Evolutionary conservation across 23 tunicate genomes (phyloP).

Genomic region (Ascidia mentula): DNA sequence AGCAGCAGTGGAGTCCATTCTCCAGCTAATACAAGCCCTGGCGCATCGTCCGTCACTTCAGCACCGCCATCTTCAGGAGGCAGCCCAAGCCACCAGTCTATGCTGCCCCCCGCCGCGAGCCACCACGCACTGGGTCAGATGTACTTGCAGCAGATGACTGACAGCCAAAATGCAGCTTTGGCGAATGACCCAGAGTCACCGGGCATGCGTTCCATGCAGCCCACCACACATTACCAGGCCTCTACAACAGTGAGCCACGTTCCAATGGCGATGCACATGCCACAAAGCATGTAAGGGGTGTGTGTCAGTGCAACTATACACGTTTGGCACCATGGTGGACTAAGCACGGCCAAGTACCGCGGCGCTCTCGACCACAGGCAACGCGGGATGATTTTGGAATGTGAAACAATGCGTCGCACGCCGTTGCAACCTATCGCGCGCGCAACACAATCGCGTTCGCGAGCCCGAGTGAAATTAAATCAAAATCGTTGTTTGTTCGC

Average conservation of each 20-base stretch:
- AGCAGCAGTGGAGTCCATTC: constrained; percentile 56
- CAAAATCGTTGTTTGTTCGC: background rate
- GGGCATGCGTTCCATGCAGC: constrained; percentile 25
- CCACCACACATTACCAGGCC: constrained; percentile 26
- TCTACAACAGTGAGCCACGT: constrained; percentile 35
- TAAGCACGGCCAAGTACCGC: background rate
- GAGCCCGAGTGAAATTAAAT: too few species aligned
- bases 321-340: background rate
- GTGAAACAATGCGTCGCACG: background rate
- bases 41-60: constrained; percentile 42
- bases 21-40: constrained; percentile 68
- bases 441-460: background rate
- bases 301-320: background rate
- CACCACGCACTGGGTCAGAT: constrained; percentile 33
- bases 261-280: constrained; percentile 40
- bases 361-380: background rate
- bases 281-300: constrained; percentile 28
- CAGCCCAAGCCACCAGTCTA: constrained; percentile 38
- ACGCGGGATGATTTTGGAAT: background rate
- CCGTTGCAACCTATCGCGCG: background rate
- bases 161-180: constrained; percentile 26
- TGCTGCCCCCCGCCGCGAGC: constrained; percentile 46
- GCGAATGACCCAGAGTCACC: constrained; percentile 43
- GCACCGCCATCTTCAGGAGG: constrained; percentile 41
- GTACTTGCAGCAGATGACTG: constrained; percentile 22